Conservation (phyloP, 2,113 vertebrate genomes). For the Elephantulus edwardii region DNA sequence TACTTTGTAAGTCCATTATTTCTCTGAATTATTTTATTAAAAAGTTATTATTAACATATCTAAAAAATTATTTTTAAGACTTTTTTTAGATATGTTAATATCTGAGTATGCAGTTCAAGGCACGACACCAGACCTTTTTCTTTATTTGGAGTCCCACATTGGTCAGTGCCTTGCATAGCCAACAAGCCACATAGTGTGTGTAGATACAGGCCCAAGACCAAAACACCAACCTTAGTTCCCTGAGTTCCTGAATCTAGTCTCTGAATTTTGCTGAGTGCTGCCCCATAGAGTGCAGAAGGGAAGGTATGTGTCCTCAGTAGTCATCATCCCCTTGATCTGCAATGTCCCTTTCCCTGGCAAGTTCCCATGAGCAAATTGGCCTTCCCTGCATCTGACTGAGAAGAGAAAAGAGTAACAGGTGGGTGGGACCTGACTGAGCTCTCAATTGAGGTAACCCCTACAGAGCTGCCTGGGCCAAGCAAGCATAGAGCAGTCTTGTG, state of each 20-base stretch:
- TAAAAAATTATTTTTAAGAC: not conserved
- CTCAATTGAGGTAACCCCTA: too few species aligned
- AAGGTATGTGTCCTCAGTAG: too few species aligned
- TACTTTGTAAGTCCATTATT: not conserved
- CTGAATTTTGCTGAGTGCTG: not conserved
- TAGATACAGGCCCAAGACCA: not conserved
- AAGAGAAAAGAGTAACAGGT: not conserved
- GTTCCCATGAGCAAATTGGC: not conserved
- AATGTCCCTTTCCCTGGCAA: not conserved
- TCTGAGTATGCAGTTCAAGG: too few species aligned
- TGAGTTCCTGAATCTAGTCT: not conserved
- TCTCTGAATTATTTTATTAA: slow-evolving; percentile 35
- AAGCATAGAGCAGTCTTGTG: not conserved
- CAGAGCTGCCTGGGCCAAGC: too few species aligned
- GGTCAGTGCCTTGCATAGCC: too few species aligned
- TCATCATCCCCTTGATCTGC: too few species aligned
- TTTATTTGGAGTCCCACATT: too few species aligned
- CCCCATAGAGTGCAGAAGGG: not conserved
- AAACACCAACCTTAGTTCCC: not conserved
- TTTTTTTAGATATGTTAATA: too few species aligned
- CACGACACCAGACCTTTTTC: too few species aligned
- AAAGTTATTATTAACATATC: not conserved
- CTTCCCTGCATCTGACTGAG: not conserved
- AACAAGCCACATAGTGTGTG: not conserved
- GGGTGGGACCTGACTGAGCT: not conserved